A percentile compares a stretch with the other conserved stretches of the same genome.
Evolutionary conservation across 2,113 vertebrate genomes (phyloP).

Genomic region (Haemorhous mexicanus): DNA sequence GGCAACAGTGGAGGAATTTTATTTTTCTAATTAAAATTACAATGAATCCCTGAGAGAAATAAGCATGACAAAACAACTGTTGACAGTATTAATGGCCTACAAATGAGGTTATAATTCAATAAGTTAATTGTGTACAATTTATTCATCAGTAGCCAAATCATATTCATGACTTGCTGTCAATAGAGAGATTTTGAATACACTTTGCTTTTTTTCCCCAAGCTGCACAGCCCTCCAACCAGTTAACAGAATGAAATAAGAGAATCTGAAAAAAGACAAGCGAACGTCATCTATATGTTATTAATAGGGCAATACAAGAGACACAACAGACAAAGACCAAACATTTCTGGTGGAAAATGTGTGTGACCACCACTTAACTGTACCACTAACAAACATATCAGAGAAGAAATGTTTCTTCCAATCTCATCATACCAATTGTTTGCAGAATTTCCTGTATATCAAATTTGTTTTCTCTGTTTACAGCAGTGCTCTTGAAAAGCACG

Average conservation of each 20-base stretch:
- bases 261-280: background rate
- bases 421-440: background rate
- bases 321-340: background rate
- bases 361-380: background rate
- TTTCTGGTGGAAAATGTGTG: background rate
- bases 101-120: background rate
- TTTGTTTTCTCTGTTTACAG: background rate
- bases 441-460: background rate
- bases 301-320: background rate
- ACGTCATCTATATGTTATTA: background rate
- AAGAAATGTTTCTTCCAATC: background rate
- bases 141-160: background rate
- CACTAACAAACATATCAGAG: background rate
- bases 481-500: background rate
- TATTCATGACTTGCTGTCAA: background rate
- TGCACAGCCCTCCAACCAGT: background rate
- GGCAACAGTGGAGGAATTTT: background rate
- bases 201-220: background rate
- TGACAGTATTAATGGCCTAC: background rate
- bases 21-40: slow-evolving; percentile 4
- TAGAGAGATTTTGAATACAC: background rate
- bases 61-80: background rate
- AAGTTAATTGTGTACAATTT: slow-evolving; percentile 4
- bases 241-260: background rate
- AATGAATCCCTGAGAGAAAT: background rate